A percentile compares a stretch with the other conserved stretches of the same genome.
Conservation (phyloP, 2,113 vertebrate genomes). For the Callionymus lyra region DNA sequence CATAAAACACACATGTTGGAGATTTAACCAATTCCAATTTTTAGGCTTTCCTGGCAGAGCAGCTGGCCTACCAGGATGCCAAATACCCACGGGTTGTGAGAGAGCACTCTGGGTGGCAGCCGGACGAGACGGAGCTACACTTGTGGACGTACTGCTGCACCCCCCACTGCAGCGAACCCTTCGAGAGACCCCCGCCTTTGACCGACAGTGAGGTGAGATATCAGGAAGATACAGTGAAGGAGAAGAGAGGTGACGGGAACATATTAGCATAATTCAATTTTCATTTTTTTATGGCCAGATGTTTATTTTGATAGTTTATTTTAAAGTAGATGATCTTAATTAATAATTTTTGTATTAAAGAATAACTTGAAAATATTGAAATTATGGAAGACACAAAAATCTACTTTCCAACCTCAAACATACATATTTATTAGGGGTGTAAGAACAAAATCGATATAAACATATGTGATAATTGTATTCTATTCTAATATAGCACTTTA, state of each 20-base stretch:
- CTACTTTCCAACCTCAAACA: no score
- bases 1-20: neutral
- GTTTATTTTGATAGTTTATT: no score
- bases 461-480: no score
- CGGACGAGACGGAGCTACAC: conserved; percentile 52
- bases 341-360: no score
- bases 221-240: neutral
- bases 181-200: conserved; percentile 29
- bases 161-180: conserved; percentile 48
- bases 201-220: conserved; percentile 42
- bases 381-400: no score
- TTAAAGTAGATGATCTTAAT: no score
- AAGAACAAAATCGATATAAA: no score
- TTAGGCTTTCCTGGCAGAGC: conserved; percentile 39
- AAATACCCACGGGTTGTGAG: conserved; percentile 39
- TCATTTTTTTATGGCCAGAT: no score
- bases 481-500: no score
- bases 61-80: conserved; percentile 41
- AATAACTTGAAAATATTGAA: no score
- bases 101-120: conserved; percentile 57
- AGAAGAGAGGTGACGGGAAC: neutral
- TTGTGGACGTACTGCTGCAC: conserved; percentile 39
- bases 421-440: no score
- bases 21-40: neutral
- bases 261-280: no score